Base-by-base conservation (phyloP, 2,113 vertebrate species). In the Prietella phreatophila region DNA sequence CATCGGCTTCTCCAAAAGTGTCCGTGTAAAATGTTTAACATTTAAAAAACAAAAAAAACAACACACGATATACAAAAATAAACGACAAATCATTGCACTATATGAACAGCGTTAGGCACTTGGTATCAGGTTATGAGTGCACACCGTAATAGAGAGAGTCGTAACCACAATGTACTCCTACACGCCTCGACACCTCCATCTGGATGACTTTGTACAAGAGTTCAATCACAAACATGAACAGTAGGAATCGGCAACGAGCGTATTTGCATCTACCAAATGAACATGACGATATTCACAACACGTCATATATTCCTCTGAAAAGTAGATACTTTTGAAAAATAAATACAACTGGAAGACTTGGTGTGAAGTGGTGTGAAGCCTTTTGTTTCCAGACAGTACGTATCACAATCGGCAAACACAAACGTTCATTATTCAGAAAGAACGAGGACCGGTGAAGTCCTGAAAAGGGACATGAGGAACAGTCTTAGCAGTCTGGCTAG, bases 261-360 rank as follows among this genome's bases (percentile, higher is more conserved):
- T 75, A 61, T 61, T 39, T 73, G 19, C 3, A 58, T 30, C 55
- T 36, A 58, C 7, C 17, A 58, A 47, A 60, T 76, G 0, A 36
- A 53, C 30, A 83, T 30, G 55, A 81, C 82, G 84, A 63, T 33
- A 88, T 80, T 86, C 81, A 88, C 22, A 86, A 17, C 79, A 73
- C 87, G 60, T 14, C 50, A 58, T 36, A 5, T 36, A 50, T 89
- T 73, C 85, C 86, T 87, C 63, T 86, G 55, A 91, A 84, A 86
- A 82, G n/a, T 81, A 90, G 36, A 85, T 71, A 85, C 33, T 33
- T 75, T 55, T 36, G 56, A 14, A 20, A 50, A 86, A 86, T 90
- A 88, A 84, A 53, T 82, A 86, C 84, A 82, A 78, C 69, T 82
- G 89, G 89, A 90, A 90, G 89, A 90, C 89, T 67, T 86, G 84